phyloP scores from a whole-genome alignment of 1,140 invertebrate genomes.

The Philopotamus ludificatus region DNA sequence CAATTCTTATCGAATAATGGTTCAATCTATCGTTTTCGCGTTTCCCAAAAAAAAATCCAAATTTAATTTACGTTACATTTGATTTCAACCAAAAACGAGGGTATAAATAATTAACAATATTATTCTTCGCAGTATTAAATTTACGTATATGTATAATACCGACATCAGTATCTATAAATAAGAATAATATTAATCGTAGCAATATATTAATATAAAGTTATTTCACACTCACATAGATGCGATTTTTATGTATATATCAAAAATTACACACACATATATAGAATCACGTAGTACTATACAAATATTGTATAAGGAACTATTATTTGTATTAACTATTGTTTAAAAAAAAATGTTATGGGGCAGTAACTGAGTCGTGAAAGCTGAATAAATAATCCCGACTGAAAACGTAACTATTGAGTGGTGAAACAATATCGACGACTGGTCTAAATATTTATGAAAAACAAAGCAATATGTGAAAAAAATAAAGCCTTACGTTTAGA shows the following conservation, averaged over 20 bases:
- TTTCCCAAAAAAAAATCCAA: too few relatives aligned
- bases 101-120: too few relatives aligned
- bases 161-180: too few relatives aligned
- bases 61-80: too few relatives aligned
- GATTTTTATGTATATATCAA: background rate
- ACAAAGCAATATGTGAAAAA: conserved; percentile 12
- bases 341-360: conserved; percentile 22
- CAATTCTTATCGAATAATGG: too few relatives aligned
- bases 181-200: too few relatives aligned
- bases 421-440: background rate
- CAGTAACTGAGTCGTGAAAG: conserved; percentile 39
- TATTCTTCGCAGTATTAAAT: too few relatives aligned
- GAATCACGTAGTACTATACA: conserved; percentile 7
- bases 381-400: conserved; percentile 8
- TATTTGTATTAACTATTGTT: background rate
- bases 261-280: background rate
- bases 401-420: background rate
- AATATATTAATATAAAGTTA: too few relatives aligned
- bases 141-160: too few relatives aligned
- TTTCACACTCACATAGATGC: background rate
- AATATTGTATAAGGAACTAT: conserved; percentile 9
- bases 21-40: too few relatives aligned
- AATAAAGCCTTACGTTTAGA: conserved; percentile 6
- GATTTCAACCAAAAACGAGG: too few relatives aligned
- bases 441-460: background rate